phyloP scores from a whole-genome alignment of 2,888 invertebrate species.

The Drosophila helvetica region DNA sequence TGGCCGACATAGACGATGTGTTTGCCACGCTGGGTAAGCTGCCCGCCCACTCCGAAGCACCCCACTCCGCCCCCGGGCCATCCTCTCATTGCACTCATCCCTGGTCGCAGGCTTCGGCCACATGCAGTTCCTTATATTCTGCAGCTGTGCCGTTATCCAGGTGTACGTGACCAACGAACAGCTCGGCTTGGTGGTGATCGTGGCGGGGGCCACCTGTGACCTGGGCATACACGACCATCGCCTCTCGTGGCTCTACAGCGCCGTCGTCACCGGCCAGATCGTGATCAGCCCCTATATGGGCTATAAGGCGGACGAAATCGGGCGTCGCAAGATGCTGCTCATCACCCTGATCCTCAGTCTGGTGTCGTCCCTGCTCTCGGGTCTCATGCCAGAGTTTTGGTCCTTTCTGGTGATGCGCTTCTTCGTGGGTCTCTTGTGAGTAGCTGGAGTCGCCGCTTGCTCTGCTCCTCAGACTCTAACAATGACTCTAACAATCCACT shows the following conservation, averaged over 20 bases:
- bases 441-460: background rate
- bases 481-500: background rate
- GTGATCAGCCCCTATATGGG: background rate
- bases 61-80: too few species aligned
- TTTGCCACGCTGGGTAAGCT: constrained; percentile 47
- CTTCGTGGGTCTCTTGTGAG: constrained; percentile 11
- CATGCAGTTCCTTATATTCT: constrained; percentile 8
- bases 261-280: constrained; percentile 4
- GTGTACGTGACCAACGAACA: constrained; percentile 19
- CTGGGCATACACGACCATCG: background rate
- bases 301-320: background rate
- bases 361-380: background rate
- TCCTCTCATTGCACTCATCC: too few species aligned
- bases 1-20: constrained; percentile 46
- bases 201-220: constrained; percentile 19
- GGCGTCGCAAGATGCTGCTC: constrained; percentile 7
- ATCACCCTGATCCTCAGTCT: background rate
- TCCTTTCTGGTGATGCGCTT: constrained; percentile 8
- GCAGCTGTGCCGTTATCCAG: background rate
- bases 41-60: background rate
- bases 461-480: background rate
- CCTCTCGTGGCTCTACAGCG: constrained; percentile 6
- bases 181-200: constrained; percentile 12
- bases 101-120: constrained; percentile 26
- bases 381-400: constrained; percentile 27